These are phyloP conservation scores for Chironomus riparius DNA, from an alignment of 2,888 invertebrate species.

Conservation along the genomic window DNA sequence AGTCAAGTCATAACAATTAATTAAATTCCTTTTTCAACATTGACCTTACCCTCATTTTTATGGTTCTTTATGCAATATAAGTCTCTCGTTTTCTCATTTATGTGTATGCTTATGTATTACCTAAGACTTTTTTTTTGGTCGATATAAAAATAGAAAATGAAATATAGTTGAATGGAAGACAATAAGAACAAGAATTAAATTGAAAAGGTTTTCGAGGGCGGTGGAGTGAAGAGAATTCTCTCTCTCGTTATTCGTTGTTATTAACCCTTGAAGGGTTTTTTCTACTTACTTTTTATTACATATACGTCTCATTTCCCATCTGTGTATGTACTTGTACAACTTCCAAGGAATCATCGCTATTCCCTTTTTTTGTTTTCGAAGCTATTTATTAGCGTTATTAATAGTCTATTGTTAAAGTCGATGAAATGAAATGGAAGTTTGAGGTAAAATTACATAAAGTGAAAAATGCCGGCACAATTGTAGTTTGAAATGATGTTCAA, in stretches of 20 bases:
- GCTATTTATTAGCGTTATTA: conserved; percentile 10
- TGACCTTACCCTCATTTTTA: conserved; percentile 12
- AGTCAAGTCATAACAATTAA: conserved; percentile 10
- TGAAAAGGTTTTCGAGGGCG: neutral
- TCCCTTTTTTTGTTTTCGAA: neutral
- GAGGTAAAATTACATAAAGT: neutral
- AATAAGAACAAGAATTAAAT: no score
- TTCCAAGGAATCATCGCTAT: neutral
- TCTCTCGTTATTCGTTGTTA: neutral
- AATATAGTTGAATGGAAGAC: no score
- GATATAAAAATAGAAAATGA: no score
- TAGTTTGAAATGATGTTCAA: neutral
- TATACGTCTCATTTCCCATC: neutral
- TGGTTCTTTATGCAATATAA: neutral
- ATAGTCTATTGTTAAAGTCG: neutral
- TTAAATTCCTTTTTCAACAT: conserved; percentile 2
- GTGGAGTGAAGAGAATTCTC: neutral
- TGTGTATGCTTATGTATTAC: no score
- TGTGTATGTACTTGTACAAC: neutral
- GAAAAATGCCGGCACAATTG: neutral
- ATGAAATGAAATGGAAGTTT: neutral
- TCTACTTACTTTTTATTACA: neutral
- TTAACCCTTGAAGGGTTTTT: neutral
- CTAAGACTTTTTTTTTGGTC: no score
- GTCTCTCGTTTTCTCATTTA: no score